These are phyloP conservation scores for Styela clava DNA, from an alignment of 23 tunicate genomes.

Conservation along the genomic window DNA sequence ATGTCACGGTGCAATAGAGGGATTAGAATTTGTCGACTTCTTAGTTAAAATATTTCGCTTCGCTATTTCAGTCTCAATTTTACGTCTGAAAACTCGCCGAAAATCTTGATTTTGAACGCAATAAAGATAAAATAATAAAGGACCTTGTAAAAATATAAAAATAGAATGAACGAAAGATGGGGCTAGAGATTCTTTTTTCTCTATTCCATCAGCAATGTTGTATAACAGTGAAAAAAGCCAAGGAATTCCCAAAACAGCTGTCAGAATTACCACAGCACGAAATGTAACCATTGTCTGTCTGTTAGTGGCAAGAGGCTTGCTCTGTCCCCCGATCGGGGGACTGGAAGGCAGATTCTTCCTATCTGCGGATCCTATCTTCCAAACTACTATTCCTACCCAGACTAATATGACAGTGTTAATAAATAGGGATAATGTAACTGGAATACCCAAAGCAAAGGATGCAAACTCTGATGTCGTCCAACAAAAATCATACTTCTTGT, in stretches of 20 bases:
- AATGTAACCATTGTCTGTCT: constrained; percentile 3
- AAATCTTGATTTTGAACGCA: constrained; percentile 18
- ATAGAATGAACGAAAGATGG: constrained; percentile 13
- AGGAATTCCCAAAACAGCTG: constrained; percentile 1
- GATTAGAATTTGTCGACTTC: background rate
- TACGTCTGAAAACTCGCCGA: background rate
- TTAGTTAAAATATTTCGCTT: background rate
- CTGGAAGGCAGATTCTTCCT: background rate
- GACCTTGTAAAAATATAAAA: constrained; percentile 11
- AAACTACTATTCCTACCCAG: constrained; percentile 20
- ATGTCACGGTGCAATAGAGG: too few relatives aligned
- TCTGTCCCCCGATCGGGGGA: background rate
- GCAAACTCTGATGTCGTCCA: constrained; percentile 13
- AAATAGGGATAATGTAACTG: background rate
- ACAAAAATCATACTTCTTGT: constrained; percentile 9
- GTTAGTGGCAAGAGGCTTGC: background rate
- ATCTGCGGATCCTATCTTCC: constrained; percentile 8
- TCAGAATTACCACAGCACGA: constrained; percentile 5
- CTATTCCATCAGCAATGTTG: background rate
- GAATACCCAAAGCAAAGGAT: background rate
- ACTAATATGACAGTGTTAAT: constrained; percentile 3
- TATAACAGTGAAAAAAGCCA: constrained; percentile 4
- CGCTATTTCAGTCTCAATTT: background rate
- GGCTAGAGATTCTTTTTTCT: background rate
- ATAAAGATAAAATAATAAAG: constrained; percentile 7